Percentiles rank a stretch among this genome's conserved stretches.
These are phyloP conservation scores for Cyclophora albipunctata DNA, from an alignment of 2,888 invertebrate species.

Conservation along the genomic window DNA sequence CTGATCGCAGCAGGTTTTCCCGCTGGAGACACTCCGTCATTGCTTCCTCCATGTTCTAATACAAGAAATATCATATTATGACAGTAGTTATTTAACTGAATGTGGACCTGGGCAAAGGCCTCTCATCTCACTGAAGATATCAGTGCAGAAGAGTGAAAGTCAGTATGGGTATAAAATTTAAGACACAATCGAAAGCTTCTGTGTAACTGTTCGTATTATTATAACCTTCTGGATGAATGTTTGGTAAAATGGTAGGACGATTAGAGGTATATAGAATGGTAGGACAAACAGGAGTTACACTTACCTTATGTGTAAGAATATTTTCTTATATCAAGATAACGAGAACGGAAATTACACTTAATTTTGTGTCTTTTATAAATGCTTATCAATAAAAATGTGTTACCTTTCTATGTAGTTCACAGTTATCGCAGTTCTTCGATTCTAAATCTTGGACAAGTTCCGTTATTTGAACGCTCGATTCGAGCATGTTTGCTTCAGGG, in stretches of 20 bases:
- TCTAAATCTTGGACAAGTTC: constrained; percentile 51
- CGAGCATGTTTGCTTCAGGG: constrained; percentile 49
- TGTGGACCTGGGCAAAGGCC: too few relatives aligned
- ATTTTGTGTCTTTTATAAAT: too few relatives aligned
- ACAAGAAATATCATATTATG: not conserved
- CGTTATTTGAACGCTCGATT: constrained; percentile 48
- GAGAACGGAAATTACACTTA: too few relatives aligned
- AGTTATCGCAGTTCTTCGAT: constrained; percentile 43
- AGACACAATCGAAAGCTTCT: not conserved
- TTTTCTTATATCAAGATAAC: too few relatives aligned
- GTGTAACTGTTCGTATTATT: not conserved
- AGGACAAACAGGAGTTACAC: too few relatives aligned
- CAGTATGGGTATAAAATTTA: too few relatives aligned
- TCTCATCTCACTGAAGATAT: too few relatives aligned
- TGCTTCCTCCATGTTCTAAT: constrained; percentile 74
- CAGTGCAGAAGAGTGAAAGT: too few relatives aligned
- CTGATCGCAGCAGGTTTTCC: constrained; percentile 70
- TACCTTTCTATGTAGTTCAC: constrained; percentile 55
- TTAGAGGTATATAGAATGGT: too few relatives aligned
- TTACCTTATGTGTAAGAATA: too few relatives aligned
- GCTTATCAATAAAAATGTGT: not conserved
- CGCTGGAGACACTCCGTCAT: constrained; percentile 60
- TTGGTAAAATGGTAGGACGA: too few relatives aligned
- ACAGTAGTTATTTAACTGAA: too few relatives aligned
- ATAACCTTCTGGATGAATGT: not conserved